Percentiles rank a stretch among this genome's conserved stretches.
These are phyloP conservation scores for Acipenser transmontanus DNA, from an alignment of 2,797 vertebrate genomes.

Conservation along the genomic window DNA sequence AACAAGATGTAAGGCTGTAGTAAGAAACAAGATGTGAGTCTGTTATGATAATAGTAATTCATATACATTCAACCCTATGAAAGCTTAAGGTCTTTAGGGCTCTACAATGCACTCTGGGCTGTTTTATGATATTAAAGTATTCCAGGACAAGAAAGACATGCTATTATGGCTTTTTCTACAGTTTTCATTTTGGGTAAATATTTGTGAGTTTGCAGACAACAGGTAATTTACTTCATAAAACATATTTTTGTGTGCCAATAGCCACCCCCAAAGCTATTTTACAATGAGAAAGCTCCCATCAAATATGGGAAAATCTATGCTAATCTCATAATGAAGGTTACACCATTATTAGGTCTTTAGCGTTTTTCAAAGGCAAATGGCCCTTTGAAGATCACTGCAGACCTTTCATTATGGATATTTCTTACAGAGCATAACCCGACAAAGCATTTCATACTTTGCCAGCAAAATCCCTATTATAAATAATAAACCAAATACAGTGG, in stretches of 20 bases:
- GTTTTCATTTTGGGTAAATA: slow-evolving; percentile 5
- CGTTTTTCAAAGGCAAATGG: slow-evolving; percentile 22
- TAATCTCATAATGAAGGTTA: slow-evolving; percentile 28
- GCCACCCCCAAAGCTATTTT: slow-evolving; percentile 7
- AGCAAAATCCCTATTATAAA: background rate
- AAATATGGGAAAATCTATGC: slow-evolving; percentile 18
- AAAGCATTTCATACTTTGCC: slow-evolving; percentile 8
- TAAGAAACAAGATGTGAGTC: too few species aligned
- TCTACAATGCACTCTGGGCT: background rate
- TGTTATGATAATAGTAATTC: too few species aligned
- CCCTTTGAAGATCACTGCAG: slow-evolving; percentile 26
- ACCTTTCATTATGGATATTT: slow-evolving; percentile 15
- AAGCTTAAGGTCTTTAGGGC: too few species aligned
- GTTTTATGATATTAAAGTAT: slow-evolving; percentile 5
- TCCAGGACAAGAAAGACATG: background rate
- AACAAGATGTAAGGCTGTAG: too few species aligned
- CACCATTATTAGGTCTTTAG: slow-evolving; percentile 23
- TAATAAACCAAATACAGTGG: too few species aligned
- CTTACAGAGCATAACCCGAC: background rate
- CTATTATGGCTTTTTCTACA: background rate
- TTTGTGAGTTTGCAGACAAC: slow-evolving; percentile 4
- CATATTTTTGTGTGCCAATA: background rate
- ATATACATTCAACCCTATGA: too few species aligned
- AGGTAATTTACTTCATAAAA: slow-evolving; percentile 9
- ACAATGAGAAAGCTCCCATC: slow-evolving; percentile 15